Base-by-base conservation (phyloP, 2,888 invertebrate species). In the Pammene fasciana region DNA sequence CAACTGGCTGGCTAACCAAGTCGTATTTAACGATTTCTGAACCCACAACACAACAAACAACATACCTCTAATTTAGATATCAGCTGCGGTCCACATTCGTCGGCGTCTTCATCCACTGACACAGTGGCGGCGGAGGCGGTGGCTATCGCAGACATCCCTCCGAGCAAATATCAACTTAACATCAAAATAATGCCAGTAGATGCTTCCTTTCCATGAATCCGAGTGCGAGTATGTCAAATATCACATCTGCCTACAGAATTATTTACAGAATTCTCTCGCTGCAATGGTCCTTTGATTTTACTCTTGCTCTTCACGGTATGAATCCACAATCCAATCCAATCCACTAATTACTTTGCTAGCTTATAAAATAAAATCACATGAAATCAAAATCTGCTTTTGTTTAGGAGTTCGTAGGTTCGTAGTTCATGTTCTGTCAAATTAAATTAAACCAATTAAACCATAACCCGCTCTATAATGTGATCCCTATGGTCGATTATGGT, bases 31-130 rank as follows among this genome's bases (percentile, higher is more conserved):
- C 26, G 26, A 3, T 26, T 26, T 26, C 26, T 26, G 26, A 26
- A 26, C 26, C n/a, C n/a, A 4, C 26, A 26, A 26, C 26, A 26
- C 26, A 26, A 26, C 26, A 26, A 26, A 26, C 26, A 26, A 26
- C 26, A 26, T 86, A 97, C 97, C 94, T 97, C 96, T 71, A 97
- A 86, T 87, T 95, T 96, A 13, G 86, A 88, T 43, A 97, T 93
- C 56, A 94, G 93, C 80, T 95, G 94, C 46, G 97, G 96, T 46
- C 97, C 97, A 83, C 93, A 94, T 74, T 95, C 95, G 64, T 95
- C 95, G 11, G 93, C 91, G 57, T 94, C 94, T 76, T 94, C 95
- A 43, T 89, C 93, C 52, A 84, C 79, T 46, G 93, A 82, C 56
- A 88, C 90, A 52, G 94, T 94, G 11, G 89, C 85, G 34, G 94